A percentile compares a stretch with the other conserved stretches of the same genome.
Conservation (phyloP, 2,888 invertebrate genomes). For the Apomyelois bistriatella region DNA sequence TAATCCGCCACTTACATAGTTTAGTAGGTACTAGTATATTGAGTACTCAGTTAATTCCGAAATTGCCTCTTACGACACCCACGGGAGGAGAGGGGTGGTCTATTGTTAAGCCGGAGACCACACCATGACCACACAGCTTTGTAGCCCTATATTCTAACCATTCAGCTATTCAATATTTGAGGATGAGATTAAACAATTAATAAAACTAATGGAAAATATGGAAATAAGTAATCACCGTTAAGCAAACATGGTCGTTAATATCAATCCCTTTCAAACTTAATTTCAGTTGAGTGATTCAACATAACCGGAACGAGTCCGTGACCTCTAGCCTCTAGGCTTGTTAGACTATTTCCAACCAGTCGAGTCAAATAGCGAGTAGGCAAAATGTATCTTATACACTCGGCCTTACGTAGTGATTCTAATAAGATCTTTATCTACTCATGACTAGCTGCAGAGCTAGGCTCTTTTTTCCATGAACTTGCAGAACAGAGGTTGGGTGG, state of each 20-base stretch:
- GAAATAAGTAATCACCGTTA: not conserved
- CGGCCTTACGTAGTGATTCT: no score
- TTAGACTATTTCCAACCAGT: not conserved
- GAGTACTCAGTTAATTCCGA: no score
- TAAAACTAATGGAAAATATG: slow-evolving; percentile 5
- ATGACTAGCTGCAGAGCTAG: no score
- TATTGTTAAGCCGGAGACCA: no score
- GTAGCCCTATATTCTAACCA: not conserved
- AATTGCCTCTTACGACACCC: no score
- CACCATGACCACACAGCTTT: not conserved
- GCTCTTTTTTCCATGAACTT: no score
- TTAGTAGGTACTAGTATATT: no score
- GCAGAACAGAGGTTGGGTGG: no score
- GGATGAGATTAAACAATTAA: not conserved
- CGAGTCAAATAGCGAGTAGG: not conserved
- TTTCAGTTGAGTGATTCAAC: slow-evolving; percentile 7
- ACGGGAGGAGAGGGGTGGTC: no score
- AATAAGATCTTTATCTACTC: no score
- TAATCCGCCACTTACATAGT: no score
- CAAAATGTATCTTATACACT: not conserved
- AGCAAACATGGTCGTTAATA: slow-evolving; percentile 1
- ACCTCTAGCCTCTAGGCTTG: not conserved
- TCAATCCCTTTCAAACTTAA: slow-evolving; percentile 8
- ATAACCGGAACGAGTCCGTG: not conserved
- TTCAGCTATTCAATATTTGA: not conserved